Conservation (phyloP, 2,888 invertebrate species). For the Listrodromus nycthemerus region DNA sequence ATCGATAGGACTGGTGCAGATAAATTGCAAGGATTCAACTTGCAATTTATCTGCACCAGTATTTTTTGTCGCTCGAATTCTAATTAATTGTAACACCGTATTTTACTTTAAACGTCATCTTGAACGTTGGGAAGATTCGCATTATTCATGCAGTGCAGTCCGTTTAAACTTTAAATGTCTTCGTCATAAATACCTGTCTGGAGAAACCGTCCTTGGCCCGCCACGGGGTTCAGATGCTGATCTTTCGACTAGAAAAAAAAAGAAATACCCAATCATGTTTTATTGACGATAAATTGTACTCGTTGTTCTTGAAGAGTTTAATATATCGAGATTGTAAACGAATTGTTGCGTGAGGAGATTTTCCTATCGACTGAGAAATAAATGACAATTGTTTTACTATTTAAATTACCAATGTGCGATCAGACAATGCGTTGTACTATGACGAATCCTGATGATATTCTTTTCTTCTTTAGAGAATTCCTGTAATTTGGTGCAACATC, state of each 20-base stretch:
- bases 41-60: too few species aligned
- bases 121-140: too few species aligned
- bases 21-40: too few species aligned
- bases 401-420: not conserved
- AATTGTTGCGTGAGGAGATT: not conserved
- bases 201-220: slow-evolving; percentile 8
- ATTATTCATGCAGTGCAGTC: too few species aligned
- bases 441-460: not conserved
- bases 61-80: too few species aligned
- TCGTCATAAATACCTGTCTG: not conserved
- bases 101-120: too few species aligned
- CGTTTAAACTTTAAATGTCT: too few species aligned
- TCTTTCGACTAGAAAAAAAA: slow-evolving; percentile 25
- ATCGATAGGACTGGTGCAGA: too few species aligned
- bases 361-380: not conserved
- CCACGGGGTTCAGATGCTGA: not conserved
- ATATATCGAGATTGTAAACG: too few species aligned
- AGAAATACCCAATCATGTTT: not conserved
- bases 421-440: slow-evolving; percentile 11
- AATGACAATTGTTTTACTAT: slow-evolving; percentile 31
- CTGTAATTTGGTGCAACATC: too few species aligned
- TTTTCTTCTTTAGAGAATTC: not conserved
- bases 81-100: too few species aligned
- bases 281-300: not conserved
- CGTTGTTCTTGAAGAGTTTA: not conserved